Evolutionary conservation across 2,113 vertebrate species (phyloP), one percentile per base, ranked within the genome.

Genomic region (Dendrocopos noguchii): DNA sequence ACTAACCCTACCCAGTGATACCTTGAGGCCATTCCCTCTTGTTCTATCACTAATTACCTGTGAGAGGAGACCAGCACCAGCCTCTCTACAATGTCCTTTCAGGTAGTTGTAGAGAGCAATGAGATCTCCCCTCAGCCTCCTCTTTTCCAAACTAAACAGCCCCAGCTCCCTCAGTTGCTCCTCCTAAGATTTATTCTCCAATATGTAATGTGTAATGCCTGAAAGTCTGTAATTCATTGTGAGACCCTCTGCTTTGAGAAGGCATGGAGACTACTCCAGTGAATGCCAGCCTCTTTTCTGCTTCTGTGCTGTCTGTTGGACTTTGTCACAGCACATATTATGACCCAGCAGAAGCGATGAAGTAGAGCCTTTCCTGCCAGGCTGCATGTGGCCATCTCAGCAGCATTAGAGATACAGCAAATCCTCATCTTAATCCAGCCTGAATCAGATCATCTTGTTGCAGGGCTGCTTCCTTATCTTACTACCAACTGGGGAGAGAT

Each of bases 351-450:
- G 84, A 91, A 94, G 89, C 92, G 80, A 91, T 90, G 52, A 68
- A 73, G 63, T 25, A 39, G 80, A 68, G 88, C 76, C 57, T 93
- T 91, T 94, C 72, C 84, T 78, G 64, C 88, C 84, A 92, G 73
- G 75, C 92, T 94, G 84, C 91, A 84, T 15, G 18, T 67, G 77
- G 81, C 75, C 33, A 46, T 80, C 71, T 91, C 74, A 59, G 93
- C 81, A 92, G 56, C 80, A 66, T 94, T 82, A 84, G 28, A 96
- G 92, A 95, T 95, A 95, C 44, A 89, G 90, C 79, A 94, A 81
- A 67, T 83, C 59, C 55, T 80, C 61, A 10, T 81, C 81, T 91
- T 81, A 94, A 95, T 93, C 92, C 78, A 84, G 64, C 46, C 57
- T 84, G 86, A 95, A 82, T 94, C 87, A 93, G 84, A 94, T 93